phyloP scores from a whole-genome alignment of 2,113 vertebrate species.

The Dryoscopus gambensis region DNA sequence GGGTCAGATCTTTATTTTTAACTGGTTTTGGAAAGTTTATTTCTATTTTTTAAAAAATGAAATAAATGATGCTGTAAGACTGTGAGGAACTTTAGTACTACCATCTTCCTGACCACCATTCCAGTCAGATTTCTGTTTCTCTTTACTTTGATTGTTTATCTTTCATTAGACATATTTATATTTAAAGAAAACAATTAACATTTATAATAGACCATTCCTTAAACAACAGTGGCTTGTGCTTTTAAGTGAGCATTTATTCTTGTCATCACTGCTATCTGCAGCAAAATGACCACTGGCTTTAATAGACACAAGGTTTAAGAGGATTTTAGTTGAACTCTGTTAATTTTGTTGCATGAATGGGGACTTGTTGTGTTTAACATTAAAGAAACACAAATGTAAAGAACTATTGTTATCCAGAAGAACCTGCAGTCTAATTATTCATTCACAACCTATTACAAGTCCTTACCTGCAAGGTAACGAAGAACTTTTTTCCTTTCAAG shows the following conservation, averaged over 20 bases:
- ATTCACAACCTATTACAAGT: neutral
- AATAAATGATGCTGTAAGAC: neutral
- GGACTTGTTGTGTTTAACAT: neutral
- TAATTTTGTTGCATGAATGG: neutral
- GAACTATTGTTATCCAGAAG: neutral
- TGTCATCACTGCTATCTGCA: neutral
- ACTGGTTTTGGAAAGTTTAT: neutral
- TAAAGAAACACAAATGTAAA: neutral
- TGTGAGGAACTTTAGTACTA: neutral
- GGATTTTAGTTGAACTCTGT: neutral
- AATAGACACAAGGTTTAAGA: neutral
- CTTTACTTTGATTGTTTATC: neutral
- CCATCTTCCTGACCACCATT: neutral
- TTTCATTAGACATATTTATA: neutral
- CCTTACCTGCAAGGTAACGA: neutral
- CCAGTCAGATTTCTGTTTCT: neutral
- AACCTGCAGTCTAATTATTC: neutral
- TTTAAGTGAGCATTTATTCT: neutral
- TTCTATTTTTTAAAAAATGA: neutral
- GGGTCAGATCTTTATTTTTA: conserved; percentile 28
- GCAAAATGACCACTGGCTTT: neutral
- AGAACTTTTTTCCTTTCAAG: neutral
- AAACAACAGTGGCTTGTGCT: neutral
- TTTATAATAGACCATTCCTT: neutral
- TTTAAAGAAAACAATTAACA: neutral